These are phyloP conservation scores for Acropternis orthonyx DNA, from an alignment of 2,797 vertebrate genomes.

Conservation along the genomic window DNA sequence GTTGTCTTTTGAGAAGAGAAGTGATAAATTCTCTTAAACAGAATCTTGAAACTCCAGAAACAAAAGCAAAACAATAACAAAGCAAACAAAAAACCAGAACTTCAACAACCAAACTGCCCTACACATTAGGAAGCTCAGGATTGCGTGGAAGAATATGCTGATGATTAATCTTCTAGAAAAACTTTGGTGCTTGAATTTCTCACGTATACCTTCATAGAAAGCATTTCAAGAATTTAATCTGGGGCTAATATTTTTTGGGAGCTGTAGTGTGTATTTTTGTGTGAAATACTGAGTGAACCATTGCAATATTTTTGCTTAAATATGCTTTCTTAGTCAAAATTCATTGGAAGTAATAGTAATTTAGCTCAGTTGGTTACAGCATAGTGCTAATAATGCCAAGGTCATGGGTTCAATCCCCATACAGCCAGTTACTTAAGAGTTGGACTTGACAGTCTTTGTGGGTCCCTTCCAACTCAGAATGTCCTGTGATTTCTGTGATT, in stretches of 20 bases:
- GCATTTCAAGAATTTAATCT: neutral
- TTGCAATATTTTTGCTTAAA: neutral
- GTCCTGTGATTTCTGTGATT: neutral
- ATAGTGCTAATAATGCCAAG: neutral
- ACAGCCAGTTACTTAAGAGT: neutral
- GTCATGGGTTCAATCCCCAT: neutral
- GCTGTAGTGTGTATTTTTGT: neutral
- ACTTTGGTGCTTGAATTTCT: neutral
- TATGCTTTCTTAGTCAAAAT: neutral
- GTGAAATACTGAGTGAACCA: neutral
- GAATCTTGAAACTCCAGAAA: neutral
- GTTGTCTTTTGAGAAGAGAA: neutral
- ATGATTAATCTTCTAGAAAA: neutral
- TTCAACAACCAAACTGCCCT: accelerated
- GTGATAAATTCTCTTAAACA: neutral
- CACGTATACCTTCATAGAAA: neutral
- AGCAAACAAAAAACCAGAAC: neutral
- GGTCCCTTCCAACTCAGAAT: neutral
- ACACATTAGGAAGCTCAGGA: neutral
- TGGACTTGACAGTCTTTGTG: neutral
- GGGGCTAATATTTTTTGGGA: neutral
- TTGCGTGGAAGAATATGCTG: neutral
- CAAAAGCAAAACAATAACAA: neutral
- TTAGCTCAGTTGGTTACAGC: neutral
- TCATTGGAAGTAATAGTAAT: neutral